phyloP scores from a whole-genome alignment of 2,888 invertebrate genomes.

The Salpingus planirostris region DNA sequence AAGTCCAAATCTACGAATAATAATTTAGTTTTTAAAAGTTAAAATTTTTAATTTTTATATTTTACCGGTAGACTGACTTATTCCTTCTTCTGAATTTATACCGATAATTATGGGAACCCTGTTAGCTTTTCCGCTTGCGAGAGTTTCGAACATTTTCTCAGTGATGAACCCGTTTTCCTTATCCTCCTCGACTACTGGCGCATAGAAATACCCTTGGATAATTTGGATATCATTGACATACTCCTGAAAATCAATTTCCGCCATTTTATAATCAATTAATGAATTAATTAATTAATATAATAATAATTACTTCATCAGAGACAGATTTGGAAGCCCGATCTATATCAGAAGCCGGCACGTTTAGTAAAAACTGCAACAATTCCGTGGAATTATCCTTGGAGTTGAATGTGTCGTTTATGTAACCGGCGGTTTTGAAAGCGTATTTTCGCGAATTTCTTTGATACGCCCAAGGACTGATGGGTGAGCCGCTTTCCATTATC shows the following conservation, averaged over 20 bases:
- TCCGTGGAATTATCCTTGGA: slow-evolving; percentile 7
- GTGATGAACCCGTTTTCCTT: slow-evolving; percentile 18
- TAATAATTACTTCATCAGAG: slow-evolving; percentile 1
- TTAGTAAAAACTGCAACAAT: slow-evolving; percentile 10
- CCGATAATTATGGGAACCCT: slow-evolving; percentile 22
- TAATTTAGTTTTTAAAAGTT: neutral
- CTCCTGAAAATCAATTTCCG: neutral
- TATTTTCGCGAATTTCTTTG: slow-evolving; percentile 6
- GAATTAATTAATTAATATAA: neutral
- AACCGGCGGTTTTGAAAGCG: slow-evolving; percentile 11
- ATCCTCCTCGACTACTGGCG: slow-evolving; percentile 5
- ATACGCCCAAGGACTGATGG: slow-evolving; percentile 13
- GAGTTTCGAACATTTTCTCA: slow-evolving; percentile 16
- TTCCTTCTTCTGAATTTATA: slow-evolving; percentile 20
- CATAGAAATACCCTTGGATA: slow-evolving; percentile 1
- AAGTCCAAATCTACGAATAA: neutral
- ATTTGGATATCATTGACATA: neutral
- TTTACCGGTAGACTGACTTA: neutral
- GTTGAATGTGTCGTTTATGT: slow-evolving; percentile 9
- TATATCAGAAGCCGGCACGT: slow-evolving; percentile 9
- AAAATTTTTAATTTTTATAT: neutral
- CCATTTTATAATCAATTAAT: neutral
- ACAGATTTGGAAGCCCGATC: slow-evolving; percentile 8
- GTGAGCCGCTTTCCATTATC: slow-evolving; percentile 17
- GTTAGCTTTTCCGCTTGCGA: slow-evolving; percentile 16